These are phyloP conservation scores for Hiodon alosoides DNA, from an alignment of 2,113 vertebrate genomes.

Conservation along the genomic window DNA sequence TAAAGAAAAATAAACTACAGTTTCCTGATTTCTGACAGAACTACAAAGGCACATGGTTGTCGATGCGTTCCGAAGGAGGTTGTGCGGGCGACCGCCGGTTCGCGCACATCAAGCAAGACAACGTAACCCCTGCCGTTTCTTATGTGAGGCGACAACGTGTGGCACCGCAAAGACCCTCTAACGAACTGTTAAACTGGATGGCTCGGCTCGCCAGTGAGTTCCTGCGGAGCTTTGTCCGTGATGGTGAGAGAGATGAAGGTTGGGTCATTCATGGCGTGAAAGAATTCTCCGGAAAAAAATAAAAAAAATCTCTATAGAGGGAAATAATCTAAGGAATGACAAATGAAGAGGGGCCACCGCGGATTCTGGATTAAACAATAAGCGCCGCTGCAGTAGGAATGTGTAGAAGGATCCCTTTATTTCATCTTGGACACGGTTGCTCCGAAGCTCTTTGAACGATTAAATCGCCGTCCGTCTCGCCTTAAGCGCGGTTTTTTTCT, in stretches of 20 bases:
- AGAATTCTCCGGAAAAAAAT: neutral
- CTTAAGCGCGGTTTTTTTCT: neutral
- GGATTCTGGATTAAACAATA: neutral
- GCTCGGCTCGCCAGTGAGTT: neutral
- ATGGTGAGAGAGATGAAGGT: conserved; percentile 16
- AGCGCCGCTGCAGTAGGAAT: neutral
- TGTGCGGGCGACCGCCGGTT: neutral
- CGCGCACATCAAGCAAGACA: neutral
- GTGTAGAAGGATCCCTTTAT: neutral
- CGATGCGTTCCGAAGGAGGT: neutral
- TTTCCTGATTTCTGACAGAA: neutral
- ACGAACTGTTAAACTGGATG: neutral
- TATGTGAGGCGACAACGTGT: neutral
- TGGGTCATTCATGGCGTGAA: conserved; percentile 23
- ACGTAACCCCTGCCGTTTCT: neutral
- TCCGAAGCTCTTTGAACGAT: conserved; percentile 2
- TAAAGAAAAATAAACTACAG: neutral
- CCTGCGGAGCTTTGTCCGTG: conserved; percentile 2
- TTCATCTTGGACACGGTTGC: neutral
- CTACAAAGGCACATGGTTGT: neutral
- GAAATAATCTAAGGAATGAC: conserved; percentile 14
- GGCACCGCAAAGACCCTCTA: neutral
- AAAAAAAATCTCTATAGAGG: neutral
- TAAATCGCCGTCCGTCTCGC: neutral
- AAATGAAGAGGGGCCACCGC: conserved; percentile 13